phyloP scores from a whole-genome alignment of 2,113 vertebrate genomes.

The Oceanodroma tethys region DNA sequence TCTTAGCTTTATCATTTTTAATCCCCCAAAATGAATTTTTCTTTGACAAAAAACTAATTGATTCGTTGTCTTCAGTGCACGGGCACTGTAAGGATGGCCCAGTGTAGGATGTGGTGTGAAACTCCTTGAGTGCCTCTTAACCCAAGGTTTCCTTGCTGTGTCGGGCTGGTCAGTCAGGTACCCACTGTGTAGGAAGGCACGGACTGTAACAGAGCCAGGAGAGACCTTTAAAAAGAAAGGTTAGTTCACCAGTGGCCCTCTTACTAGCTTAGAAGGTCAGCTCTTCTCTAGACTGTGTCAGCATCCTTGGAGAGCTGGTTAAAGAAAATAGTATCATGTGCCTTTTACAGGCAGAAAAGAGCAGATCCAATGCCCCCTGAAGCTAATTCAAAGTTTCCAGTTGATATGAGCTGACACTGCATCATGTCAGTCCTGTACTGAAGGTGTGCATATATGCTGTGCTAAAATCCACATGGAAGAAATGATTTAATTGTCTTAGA shows the following conservation, averaged over 20 bases:
- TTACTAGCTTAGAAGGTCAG: conserved; percentile 44
- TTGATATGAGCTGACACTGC: conserved; percentile 27
- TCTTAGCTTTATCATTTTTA: conserved; percentile 44
- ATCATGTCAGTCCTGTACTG: background rate
- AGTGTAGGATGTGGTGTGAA: background rate
- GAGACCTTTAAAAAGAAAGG: conserved; percentile 20
- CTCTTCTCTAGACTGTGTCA: conserved; percentile 35
- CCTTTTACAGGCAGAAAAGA: conserved; percentile 36
- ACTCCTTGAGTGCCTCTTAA: background rate
- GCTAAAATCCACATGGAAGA: conserved; percentile 20
- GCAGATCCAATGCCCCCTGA: conserved; percentile 15
- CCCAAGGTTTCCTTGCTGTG: background rate
- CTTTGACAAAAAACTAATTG: background rate
- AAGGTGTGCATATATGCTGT: background rate
- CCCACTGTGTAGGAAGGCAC: background rate
- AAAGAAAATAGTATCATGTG: conserved; percentile 34
- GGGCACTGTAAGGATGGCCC: background rate
- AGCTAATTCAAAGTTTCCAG: conserved; percentile 33
- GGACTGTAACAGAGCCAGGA: background rate
- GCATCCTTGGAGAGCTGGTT: conserved; percentile 48
- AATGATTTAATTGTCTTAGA: background rate
- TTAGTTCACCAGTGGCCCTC: conserved; percentile 3
- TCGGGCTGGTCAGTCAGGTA: background rate
- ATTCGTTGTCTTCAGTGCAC: background rate
- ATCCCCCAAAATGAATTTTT: conserved; percentile 24